Conservation (phyloP, 2,113 vertebrate genomes). For the Monopterus albus region DNA sequence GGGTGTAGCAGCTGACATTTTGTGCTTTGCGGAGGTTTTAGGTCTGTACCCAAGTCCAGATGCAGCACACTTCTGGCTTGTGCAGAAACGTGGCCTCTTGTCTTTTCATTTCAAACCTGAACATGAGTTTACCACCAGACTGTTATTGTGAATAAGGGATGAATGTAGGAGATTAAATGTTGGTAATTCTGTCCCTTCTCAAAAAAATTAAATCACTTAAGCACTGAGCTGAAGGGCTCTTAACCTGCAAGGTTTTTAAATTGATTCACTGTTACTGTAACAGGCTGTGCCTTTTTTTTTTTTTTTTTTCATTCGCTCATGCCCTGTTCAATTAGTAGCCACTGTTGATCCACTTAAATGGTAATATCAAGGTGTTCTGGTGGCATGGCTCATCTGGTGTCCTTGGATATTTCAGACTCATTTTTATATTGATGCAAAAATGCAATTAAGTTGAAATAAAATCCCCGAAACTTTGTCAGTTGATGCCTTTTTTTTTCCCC, state of each 20-base stretch:
- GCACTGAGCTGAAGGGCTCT: slow-evolving; percentile 63
- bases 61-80: slow-evolving; percentile 57
- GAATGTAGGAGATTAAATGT: slow-evolving; percentile 77
- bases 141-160: slow-evolving; percentile 39
- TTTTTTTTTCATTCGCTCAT: slow-evolving; percentile 48
- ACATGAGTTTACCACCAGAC: slow-evolving; percentile 21
- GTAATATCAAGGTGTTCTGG: slow-evolving; percentile 20
- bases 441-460: slow-evolving; percentile 75
- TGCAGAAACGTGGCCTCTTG: neutral
- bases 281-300: slow-evolving; percentile 75
- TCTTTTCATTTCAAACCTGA: slow-evolving; percentile 27
- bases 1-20: neutral
- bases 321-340: slow-evolving; percentile 56
- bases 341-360: slow-evolving; percentile 35
- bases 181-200: slow-evolving; percentile 76
- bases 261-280: slow-evolving; percentile 56
- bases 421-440: slow-evolving; percentile 76
- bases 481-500: neutral
- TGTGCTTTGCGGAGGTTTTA: slow-evolving; percentile 55
- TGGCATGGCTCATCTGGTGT: slow-evolving; percentile 48
- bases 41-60: slow-evolving; percentile 35
- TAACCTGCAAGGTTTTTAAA: slow-evolving; percentile 34
- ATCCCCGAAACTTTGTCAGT: slow-evolving; percentile 39
- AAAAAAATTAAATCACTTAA: slow-evolving; percentile 11
- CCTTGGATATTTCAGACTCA: slow-evolving; percentile 58